Base-by-base conservation (phyloP, 1,140 invertebrate species). In the Drosophila oshimai region DNA sequence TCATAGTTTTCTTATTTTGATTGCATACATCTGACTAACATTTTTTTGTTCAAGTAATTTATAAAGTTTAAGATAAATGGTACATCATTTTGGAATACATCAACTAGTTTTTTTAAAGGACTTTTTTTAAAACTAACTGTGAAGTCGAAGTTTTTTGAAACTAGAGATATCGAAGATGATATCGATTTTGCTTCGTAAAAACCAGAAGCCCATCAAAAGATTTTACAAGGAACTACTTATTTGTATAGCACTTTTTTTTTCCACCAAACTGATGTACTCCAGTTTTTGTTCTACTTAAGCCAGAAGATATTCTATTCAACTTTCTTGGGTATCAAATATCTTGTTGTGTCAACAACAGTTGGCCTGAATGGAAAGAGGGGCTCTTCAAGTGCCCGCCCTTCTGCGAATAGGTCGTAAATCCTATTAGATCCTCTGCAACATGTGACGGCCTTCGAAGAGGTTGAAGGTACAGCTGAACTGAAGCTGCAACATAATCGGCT, bases 301-400 rank as follows among this genome's bases (percentile, higher is more conserved):
- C 50, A 10, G 10, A 10, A 34, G 55, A 31, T 64, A 64, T 49
- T 39, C 42, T 39, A 39, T 65, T 64, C 42, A 64, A 47, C 51
- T 64, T 58, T 73, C 28, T 44, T 39, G 26, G 49, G 29, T 80
- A 10, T 80, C 76, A 15, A 55, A 80, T 80, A 81, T 76, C 77
- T 55, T 80, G 77, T 80, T 80, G 77, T 80, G 72, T 65, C 61
- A 65, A 81, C 67, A 80, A 81, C 77, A 81, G 65, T 62, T 46
- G 60, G 67, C 29, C 15, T 45, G 61, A 62, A 58, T 62, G 53
- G 10, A 26, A 10, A 53, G 22, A 37, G 39, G 41, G 24, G 22
- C 26, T 69, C 31, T 58, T 64, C 58, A 54, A 58, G 70, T 55
- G 41, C 62, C 58, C 41, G 53, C 49, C 49, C 50, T 77, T 58